A percentile compares a stretch with the other conserved stretches of the same genome.
phyloP scores from a whole-genome alignment of 2,797 vertebrate genomes.

The Urophycis tenuis region DNA sequence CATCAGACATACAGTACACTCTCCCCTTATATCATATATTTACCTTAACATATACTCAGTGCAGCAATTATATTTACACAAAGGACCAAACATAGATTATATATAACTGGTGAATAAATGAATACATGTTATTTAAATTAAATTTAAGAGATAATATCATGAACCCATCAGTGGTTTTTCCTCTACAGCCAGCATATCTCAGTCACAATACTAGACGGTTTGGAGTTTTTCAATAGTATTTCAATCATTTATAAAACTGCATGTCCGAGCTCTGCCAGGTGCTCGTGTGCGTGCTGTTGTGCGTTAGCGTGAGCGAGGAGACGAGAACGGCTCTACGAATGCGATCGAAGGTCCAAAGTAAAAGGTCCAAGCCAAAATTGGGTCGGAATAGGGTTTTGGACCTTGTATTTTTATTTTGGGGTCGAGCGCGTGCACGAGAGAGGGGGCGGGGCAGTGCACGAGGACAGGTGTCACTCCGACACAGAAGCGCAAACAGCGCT shows the following conservation, averaged over 20 bases:
- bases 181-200: constrained; percentile 10
- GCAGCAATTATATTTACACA: constrained; percentile 12
- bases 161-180: not conserved
- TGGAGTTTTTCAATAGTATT: constrained; percentile 13
- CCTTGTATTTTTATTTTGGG: too few species aligned
- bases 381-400: constrained; percentile 2
- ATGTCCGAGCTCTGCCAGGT: constrained; percentile 33
- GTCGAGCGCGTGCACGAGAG: too few species aligned
- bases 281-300: constrained; percentile 48
- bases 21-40: constrained; percentile 1
- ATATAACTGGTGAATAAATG: not conserved
- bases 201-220: constrained; percentile 27
- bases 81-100: not conserved
- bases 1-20: constrained; percentile 21
- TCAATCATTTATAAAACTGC: too few species aligned
- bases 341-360: constrained; percentile 17
- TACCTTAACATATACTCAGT: constrained; percentile 41
- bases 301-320: constrained; percentile 43
- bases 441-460: not conserved
- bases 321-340: constrained; percentile 21
- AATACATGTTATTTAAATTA: not conserved
- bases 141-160: not conserved
- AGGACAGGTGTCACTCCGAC: not conserved
- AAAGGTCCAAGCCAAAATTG: too few species aligned
- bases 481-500: too few species aligned